phyloP scores from a whole-genome alignment of 2,888 invertebrate species.

The Zygogramma bicolorata region DNA sequence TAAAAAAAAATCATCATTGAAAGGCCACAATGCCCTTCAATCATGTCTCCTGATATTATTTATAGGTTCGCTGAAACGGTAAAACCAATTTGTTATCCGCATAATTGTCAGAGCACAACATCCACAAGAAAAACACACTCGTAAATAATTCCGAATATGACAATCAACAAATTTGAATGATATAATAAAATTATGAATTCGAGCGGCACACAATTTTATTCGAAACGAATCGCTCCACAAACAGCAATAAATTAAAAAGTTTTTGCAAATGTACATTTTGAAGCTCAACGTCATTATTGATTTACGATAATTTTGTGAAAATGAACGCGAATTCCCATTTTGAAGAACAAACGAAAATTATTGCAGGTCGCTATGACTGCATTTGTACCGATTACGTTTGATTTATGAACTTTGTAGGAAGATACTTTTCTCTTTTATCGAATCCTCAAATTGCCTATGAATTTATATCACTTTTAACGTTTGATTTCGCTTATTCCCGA shows the following conservation, averaged over 20 bases:
- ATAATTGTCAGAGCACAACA: conserved; percentile 27
- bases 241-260: conserved; percentile 61
- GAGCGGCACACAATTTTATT: conserved; percentile 46
- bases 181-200: conserved; percentile 49
- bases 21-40: not conserved
- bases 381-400: conserved; percentile 60
- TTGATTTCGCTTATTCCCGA: not conserved
- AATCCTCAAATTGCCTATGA: conserved; percentile 52
- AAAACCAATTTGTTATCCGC: conserved; percentile 42
- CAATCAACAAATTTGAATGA: conserved; percentile 43
- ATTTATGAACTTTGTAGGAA: conserved; percentile 57
- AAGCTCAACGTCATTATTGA: conserved; percentile 65
- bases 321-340: conserved; percentile 66
- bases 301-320: conserved; percentile 67
- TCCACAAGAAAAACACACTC: conserved; percentile 31
- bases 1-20: not conserved
- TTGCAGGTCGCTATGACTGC: conserved; percentile 59
- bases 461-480: conserved; percentile 47
- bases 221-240: conserved; percentile 59
- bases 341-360: conserved; percentile 66
- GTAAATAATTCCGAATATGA: conserved; percentile 42
- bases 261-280: conserved; percentile 62
- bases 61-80: not conserved
- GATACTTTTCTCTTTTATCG: conserved; percentile 58
- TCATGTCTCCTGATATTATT: not conserved